phyloP scores from a whole-genome alignment of 2,797 vertebrate genomes.

The Enoplosus armatus region DNA sequence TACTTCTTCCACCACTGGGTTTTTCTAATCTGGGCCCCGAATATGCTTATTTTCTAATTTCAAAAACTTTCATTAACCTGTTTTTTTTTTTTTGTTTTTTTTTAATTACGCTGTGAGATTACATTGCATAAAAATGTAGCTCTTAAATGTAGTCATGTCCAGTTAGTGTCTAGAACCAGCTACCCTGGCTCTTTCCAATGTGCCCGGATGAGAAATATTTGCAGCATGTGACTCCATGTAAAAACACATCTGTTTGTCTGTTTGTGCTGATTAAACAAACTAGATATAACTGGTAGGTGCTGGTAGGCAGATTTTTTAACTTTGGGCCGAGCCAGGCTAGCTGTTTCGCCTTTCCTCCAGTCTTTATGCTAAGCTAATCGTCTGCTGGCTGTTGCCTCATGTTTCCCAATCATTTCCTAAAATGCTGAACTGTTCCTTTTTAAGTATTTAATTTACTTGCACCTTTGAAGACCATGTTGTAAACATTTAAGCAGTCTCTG shows the following conservation, averaged over 20 bases:
- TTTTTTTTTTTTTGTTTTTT: too few species aligned
- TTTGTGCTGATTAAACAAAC: background rate
- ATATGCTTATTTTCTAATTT: background rate
- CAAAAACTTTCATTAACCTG: background rate
- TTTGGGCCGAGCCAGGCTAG: background rate
- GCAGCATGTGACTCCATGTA: background rate
- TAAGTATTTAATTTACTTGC: slow-evolving; percentile 4
- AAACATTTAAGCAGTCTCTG: slow-evolving; percentile 25
- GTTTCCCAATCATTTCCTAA: slow-evolving; percentile 1
- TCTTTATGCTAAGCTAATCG: too few species aligned
- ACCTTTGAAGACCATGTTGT: slow-evolving; percentile 9
- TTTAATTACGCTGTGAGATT: background rate
- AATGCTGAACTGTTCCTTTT: background rate
- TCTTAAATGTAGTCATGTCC: background rate
- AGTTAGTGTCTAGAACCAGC: background rate
- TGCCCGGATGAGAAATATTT: background rate
- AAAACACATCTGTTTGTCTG: background rate
- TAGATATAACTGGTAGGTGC: background rate
- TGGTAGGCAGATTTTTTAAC: background rate
- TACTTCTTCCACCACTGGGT: background rate
- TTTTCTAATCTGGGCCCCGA: background rate
- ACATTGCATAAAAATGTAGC: background rate
- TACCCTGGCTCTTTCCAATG: too few species aligned
- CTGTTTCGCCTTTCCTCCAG: background rate
- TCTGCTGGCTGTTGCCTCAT: background rate